Evolutionary conservation across 2,113 vertebrate species (phyloP).

Genomic region (Plecturocebus donacophilus): DNA sequence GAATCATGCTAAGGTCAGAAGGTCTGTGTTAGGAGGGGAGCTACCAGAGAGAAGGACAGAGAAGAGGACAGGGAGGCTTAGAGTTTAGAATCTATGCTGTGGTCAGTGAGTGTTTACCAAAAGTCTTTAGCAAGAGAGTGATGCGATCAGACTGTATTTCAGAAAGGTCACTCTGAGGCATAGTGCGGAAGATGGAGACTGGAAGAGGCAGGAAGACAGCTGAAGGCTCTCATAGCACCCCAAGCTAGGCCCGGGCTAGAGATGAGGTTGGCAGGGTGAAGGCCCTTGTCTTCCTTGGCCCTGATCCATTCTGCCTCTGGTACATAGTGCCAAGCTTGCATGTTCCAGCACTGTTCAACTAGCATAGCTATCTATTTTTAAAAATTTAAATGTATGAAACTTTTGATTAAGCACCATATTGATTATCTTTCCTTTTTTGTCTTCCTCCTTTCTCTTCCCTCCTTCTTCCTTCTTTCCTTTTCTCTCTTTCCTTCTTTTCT

Average conservation of each 20-base stretch:
- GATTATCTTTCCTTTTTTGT: no score
- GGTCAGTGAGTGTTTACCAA: not conserved
- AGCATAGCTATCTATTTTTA: not conserved
- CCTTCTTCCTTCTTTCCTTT: no score
- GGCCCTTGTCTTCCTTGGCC: not conserved
- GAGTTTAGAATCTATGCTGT: not conserved
- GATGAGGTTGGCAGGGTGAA: not conserved
- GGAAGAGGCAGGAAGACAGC: not conserved
- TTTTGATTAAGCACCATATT: not conserved
- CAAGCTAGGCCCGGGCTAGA: fast-evolving
- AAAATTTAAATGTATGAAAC: not conserved
- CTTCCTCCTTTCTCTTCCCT: no score
- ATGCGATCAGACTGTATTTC: not conserved
- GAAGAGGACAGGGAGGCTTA: not conserved
- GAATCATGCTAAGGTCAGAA: not conserved
- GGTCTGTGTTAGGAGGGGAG: not conserved
- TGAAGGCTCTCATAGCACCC: not conserved
- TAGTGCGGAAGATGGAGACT: not conserved
- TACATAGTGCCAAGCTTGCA: not conserved
- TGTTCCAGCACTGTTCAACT: not conserved
- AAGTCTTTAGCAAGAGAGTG: not conserved
- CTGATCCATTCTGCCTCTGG: not conserved
- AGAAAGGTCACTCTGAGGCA: not conserved
- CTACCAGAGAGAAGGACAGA: not conserved
- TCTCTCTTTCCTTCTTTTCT: no score